Evolutionary conservation across 2,113 vertebrate species (phyloP).

Genomic region (Apteryx owenii): DNA sequence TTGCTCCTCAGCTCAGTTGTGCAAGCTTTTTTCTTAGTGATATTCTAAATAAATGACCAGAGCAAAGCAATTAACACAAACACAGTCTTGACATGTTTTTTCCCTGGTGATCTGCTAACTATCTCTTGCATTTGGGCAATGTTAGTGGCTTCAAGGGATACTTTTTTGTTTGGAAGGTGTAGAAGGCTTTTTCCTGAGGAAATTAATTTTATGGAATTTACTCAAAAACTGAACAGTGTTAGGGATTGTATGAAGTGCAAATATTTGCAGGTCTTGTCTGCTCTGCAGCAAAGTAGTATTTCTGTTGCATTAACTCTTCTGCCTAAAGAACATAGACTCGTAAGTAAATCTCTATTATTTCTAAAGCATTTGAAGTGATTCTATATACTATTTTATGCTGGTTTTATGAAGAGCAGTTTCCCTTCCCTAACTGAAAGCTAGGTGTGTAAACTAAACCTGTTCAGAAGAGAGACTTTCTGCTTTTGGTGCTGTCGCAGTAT

Average conservation of each 20-base stretch:
- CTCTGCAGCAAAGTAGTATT: not conserved
- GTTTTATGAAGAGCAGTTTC: not conserved
- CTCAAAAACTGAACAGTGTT: not conserved
- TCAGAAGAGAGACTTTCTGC: not conserved
- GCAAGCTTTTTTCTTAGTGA: not conserved
- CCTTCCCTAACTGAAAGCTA: not conserved
- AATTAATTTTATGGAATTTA: not conserved
- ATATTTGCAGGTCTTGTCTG: not conserved
- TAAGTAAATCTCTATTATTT: not conserved
- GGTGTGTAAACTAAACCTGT: not conserved
- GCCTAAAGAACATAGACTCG: not conserved
- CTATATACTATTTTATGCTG: not conserved
- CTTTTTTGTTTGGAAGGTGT: not conserved
- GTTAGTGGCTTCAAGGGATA: not conserved
- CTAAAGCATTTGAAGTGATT: not conserved
- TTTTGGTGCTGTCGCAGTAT: not conserved
- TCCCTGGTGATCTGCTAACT: not conserved
- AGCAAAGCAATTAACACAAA: not conserved
- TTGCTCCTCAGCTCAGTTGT: not conserved
- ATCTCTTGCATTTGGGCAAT: not conserved
- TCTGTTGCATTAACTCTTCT: not conserved
- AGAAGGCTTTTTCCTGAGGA: not conserved
- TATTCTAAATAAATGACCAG: not conserved
- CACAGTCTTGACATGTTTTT: not conserved
- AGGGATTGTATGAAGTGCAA: not conserved